A percentile compares a stretch with the other conserved stretches of the same genome.
Evolutionary conservation across 2,888 invertebrate genomes (phyloP).

Genomic region (Chloroclystis v-ata): DNA sequence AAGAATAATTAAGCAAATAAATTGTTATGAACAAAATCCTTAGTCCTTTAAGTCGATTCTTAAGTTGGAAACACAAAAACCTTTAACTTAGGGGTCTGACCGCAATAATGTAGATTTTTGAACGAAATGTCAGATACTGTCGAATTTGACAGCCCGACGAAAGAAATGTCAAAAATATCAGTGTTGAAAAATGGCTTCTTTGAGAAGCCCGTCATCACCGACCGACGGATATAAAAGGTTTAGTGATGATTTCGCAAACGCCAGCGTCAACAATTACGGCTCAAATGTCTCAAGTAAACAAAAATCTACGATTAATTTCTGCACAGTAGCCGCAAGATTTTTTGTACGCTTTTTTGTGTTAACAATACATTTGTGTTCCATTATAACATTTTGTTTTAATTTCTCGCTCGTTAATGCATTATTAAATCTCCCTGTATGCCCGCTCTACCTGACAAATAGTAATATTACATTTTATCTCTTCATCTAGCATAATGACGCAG

Average conservation of each 20-base stretch:
- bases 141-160: conserved; percentile 12
- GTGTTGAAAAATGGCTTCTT: conserved; percentile 74
- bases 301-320: conserved; percentile 62
- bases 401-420: conserved; percentile 46
- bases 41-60: no score
- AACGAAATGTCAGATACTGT: conserved; percentile 13
- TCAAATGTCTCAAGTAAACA: conserved; percentile 80
- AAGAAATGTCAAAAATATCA: conserved; percentile 38
- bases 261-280: conserved; percentile 80
- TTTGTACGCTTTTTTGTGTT: conserved; percentile 67
- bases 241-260: conserved; percentile 78
- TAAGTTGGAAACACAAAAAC: no score
- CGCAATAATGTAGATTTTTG: no score
- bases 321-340: conserved; percentile 68
- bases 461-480: conserved; percentile 34
- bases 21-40: no score
- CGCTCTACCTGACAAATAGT: conserved; percentile 40
- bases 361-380: conserved; percentile 69
- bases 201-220: conserved; percentile 77
- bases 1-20: no score
- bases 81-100: no score
- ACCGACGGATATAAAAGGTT: conserved; percentile 82
- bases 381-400: conserved; percentile 68
- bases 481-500: conserved; percentile 51
- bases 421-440: conserved; percentile 31